Evolutionary conservation across 1,140 invertebrate species (phyloP).

Genomic region (Drosophila athabasca): DNA sequence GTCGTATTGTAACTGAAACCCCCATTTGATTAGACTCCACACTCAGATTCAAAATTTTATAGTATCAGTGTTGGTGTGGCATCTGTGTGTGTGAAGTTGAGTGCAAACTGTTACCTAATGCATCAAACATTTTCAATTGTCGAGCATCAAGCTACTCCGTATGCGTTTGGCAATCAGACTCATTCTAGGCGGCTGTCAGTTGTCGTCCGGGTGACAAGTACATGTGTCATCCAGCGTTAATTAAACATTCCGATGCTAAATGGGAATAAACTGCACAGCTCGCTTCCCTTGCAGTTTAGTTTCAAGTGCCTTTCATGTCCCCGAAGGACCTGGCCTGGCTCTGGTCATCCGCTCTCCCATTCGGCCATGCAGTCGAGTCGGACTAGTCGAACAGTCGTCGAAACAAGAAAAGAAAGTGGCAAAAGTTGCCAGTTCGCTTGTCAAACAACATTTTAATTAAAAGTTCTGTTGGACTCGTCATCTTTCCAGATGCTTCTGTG

Average conservation of each 20-base stretch:
- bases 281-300: constrained; percentile 4
- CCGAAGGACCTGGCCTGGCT: not conserved
- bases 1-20: not conserved
- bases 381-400: not conserved
- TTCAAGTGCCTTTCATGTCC: not conserved
- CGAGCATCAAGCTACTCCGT: not conserved
- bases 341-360: not conserved
- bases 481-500: constrained; percentile 2
- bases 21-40: constrained; percentile 6
- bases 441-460: constrained; percentile 57
- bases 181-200: not conserved
- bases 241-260: constrained; percentile 24
- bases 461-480: constrained; percentile 23
- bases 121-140: not conserved
- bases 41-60: not conserved
- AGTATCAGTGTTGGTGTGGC: too few relatives aligned
- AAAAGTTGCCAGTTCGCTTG: constrained; percentile 12
- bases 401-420: constrained; percentile 5
- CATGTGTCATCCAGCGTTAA: constrained; percentile 28
- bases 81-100: not conserved
- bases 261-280: constrained; percentile 7
- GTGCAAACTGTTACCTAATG: not conserved
- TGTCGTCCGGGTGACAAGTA: constrained; percentile 18
- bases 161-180: constrained; percentile 14
- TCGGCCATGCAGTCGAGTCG: too few relatives aligned